phyloP scores from a whole-genome alignment of 2,888 invertebrate genomes.

The Thymelicus acteon region DNA sequence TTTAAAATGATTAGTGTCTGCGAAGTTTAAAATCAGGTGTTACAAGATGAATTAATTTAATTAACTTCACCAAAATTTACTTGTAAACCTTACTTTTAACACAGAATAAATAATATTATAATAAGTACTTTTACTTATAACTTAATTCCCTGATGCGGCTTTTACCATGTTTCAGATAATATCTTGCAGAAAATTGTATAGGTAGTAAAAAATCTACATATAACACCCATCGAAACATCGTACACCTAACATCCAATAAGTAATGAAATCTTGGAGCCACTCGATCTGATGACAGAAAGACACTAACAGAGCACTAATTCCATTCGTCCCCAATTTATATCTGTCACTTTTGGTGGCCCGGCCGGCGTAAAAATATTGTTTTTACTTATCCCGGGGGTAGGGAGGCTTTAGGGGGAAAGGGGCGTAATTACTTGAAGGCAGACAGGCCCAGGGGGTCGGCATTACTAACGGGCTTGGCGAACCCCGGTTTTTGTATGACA shows the following conservation, averaged over 20 bases:
- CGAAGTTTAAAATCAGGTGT: too few relatives aligned
- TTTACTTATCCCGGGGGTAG: conserved; percentile 77
- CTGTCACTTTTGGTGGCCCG: conserved; percentile 79
- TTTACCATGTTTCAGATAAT: too few relatives aligned
- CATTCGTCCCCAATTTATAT: conserved; percentile 79
- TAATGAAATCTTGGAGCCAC: conserved; percentile 6
- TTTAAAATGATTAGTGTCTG: too few relatives aligned
- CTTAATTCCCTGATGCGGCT: too few relatives aligned
- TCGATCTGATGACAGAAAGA: conserved; percentile 41
- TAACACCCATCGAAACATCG: too few relatives aligned
- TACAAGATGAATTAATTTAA: too few relatives aligned
- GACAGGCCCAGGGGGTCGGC: conserved; percentile 69
- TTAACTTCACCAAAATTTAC: too few relatives aligned
- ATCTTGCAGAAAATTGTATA: too few relatives aligned
- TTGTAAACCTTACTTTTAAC: too few relatives aligned
- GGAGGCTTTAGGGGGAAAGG: conserved; percentile 54
- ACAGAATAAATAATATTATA: too few relatives aligned
- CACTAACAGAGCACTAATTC: conserved; percentile 71
- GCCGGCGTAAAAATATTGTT: conserved; percentile 82
- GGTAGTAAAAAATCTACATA: too few relatives aligned
- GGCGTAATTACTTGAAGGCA: conserved; percentile 80
- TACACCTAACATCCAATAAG: not conserved
- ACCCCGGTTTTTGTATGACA: conserved; percentile 64
- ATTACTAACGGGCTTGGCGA: conserved; percentile 67
- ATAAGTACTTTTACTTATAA: too few relatives aligned